Base-by-base conservation (phyloP, 23 tunicate species). In the Styela clava region DNA sequence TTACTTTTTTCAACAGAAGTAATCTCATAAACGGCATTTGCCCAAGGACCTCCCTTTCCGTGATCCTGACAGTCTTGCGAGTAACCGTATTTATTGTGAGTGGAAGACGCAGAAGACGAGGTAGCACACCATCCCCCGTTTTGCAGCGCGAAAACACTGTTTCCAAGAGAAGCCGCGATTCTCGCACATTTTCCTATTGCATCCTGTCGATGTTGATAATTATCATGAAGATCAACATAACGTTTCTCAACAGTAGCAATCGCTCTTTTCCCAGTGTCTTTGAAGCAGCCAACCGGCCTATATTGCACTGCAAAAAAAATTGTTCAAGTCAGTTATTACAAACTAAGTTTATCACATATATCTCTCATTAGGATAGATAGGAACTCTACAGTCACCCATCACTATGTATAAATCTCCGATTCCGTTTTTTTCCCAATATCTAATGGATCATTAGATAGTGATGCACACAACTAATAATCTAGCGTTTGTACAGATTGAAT, bases 151-250 rank as follows among this genome's bases (percentile, higher is more conserved):
- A 44, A 44, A 44, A 44, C 56, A 44, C 56, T 44, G 56, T 44
- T 44, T 44, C 56, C 56, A 44, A 44, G 56, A 5, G 56, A 44
- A 44, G 37, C 37, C 1, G 78, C 78, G 56, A 52, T 52, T 24
- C 44, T 51, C 23, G 44, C 78, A 24, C 78, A 73, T 34, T 73
- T 73, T 9, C 61, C 78, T 31, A 73, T 73, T 51, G 78, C 78
- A 51, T 73, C 78, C 24, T 32, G 24, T 24, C 78, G 2, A 2
- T 51, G 37, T 52, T 32, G 19, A 52, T 73, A 73, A n/a, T 73
- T 73, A 52, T 52, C 78, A 34, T 73, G 30, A 16, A 73, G 78
- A 73, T 12, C 78, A 24, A 23, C 44, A 16, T 16, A 25, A 1
- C 37, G 78, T 33, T 73, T 73, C 56, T 73, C 78, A 19, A 73